Evolutionary conservation across 2,797 vertebrate genomes (phyloP).

Genomic region (Aplochiton taeniatus): DNA sequence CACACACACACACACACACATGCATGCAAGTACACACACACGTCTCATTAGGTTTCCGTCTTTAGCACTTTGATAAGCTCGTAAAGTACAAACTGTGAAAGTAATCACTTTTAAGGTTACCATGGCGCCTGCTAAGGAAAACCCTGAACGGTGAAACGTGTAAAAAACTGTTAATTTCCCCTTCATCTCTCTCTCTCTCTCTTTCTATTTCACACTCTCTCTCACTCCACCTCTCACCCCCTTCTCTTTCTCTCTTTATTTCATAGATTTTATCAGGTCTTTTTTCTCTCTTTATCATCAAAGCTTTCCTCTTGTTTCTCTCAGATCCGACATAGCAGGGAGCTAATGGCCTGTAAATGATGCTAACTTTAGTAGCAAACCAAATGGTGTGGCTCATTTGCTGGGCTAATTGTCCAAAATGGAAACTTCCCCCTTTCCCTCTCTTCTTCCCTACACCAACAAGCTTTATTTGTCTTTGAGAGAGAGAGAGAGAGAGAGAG

Average conservation of each 20-base stretch:
- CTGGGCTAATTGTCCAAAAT: constrained; percentile 48
- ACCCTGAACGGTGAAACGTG: constrained; percentile 41
- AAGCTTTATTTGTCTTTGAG: constrained; percentile 37
- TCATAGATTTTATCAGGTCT: constrained; percentile 33
- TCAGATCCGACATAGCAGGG: constrained; percentile 41
- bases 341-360: constrained; percentile 57
- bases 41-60: constrained; percentile 45
- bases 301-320: constrained; percentile 30
- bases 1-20: background rate
- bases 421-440: constrained; percentile 41
- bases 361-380: constrained; percentile 48
- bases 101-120: constrained; percentile 45
- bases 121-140: constrained; percentile 42
- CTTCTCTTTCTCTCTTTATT: background rate
- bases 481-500: constrained; percentile 7
- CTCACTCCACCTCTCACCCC: background rate
- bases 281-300: constrained; percentile 43
- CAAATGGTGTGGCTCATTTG: constrained; percentile 47
- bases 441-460: constrained; percentile 5
- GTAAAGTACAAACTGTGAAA: constrained; percentile 45
- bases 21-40: constrained; percentile 1
- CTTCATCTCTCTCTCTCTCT: background rate
- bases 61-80: constrained; percentile 46
- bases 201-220: background rate
- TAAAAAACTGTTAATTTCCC: constrained; percentile 44